Evolutionary conservation across 2,113 vertebrate genomes (phyloP), one percentile per base, ranked within the genome.

Genomic region (Psettodes erumei): DNA sequence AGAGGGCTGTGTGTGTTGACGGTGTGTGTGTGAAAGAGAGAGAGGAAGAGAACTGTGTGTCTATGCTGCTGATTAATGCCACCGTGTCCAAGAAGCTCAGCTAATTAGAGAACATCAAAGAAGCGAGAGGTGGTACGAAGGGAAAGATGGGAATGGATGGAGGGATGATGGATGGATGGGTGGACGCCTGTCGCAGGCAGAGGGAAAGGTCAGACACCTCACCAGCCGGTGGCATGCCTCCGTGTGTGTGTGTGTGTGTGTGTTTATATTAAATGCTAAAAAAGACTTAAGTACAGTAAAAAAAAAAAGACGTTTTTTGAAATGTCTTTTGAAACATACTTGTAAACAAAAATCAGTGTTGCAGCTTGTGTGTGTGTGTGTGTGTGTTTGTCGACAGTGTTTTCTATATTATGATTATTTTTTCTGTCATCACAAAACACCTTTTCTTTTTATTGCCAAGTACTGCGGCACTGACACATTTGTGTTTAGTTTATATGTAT

Each of bases 71-170:
- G 87, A 90, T 90, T 90, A 91, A 89, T 90, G 79, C 78, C 88
- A 85, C 83, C 23, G 77, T 63, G 76, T 86, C 86, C 79, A 89
- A 90, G 74, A 80, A 85, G 83, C 82, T 79, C 68, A 72, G 70
- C 80, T 92, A 90, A 93, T 93, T 90, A 86, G 85, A 71, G 73
- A 65, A 60, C 89, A 87, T 91, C 86, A 93, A 91, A 92, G 82
- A n/a, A 85, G 79, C 16, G 13, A 74, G 79, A 66, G 74, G 68
- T 67, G 77, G 76, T 62, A 73, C 18, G 68, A 62, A 50, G 74
- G 75, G 54, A 87, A 63, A 71, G 76, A 55, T 64, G 77, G 50
- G 55, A 72, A 72, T 42, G 68, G 81, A 79, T 62, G 69, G 66
- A 71, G 42, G 61, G 65, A 68, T n/a, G 74, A 66, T 40, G 64